Base-by-base conservation (phyloP, 92 coral and sea anemone genomes). In the Metridium senile region DNA sequence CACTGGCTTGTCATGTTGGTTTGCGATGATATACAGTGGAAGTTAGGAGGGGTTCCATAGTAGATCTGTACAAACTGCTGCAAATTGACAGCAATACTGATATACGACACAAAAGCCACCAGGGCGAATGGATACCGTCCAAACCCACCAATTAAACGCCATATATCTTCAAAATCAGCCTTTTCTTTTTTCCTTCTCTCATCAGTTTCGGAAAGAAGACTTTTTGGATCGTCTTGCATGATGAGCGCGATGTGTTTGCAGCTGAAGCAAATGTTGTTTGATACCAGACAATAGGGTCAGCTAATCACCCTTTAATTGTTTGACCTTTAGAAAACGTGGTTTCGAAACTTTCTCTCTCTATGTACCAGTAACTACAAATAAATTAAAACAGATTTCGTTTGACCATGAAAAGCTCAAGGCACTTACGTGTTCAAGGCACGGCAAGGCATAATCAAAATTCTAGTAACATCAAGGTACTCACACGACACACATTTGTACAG, bases 41-140 rank as follows among this genome's bases (percentile, higher is more conserved):
- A 79, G 64, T 56, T 58, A 16, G 84, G 84, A n/a, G 84, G 69
- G 20, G 84, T 31, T 0, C 84, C 84, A 61, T 79, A 79, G 71
- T 52, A 79, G 19, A 67, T 79, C 73, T 57, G 84, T 33, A 79
- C 46, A 58, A 79, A 79, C 26, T 28, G 68, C 9, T 79, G 71
- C 0, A 79, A 47, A 67, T 29, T 11, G 22, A 70, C 59, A 9
- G 68, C 70, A 8, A 70, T 35, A 10, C 75, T 79, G 8, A 79
- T 46, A 27, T 79, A 79, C 43, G 19, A 52, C 75, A 57, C 58
- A 22, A 79, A 79, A 6, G 23, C 32, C 11, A 23, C 25, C 30
- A 79, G 70, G 9, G 39, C 18, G 19, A 70, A 21, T 16, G 84
- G 75, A 33, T 79, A 79, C 0, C 84, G 84, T 1, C 84, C 84